phyloP scores from a whole-genome alignment of 1,140 invertebrate species.

The Portunus trituberculatus region DNA sequence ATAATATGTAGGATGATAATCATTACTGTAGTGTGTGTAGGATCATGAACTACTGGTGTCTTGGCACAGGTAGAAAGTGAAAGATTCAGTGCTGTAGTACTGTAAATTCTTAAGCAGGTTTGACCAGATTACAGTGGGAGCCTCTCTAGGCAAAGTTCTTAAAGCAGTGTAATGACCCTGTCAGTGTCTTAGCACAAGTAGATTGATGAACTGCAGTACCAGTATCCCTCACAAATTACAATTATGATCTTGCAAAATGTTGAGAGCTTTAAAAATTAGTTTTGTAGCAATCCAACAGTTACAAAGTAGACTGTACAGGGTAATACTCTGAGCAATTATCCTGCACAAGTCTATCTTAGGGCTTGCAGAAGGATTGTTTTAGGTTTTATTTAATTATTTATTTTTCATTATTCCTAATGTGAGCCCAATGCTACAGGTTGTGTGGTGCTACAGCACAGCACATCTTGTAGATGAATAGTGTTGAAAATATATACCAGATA shows the following conservation, averaged over 20 bases:
- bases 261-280: constrained; percentile 5
- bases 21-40: constrained; percentile 44
- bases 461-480: background rate
- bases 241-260: constrained; percentile 42
- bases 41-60: constrained; percentile 49
- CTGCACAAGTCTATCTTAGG: background rate
- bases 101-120: background rate
- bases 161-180: background rate
- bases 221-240: constrained; percentile 26
- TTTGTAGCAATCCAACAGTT: constrained; percentile 29
- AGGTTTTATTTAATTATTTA: background rate
- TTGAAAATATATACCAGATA: constrained; percentile 40
- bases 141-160: background rate
- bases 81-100: constrained; percentile 34
- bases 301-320: background rate
- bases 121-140: background rate
- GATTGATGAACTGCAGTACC: constrained; percentile 33
- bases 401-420: background rate
- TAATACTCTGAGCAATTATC: background rate
- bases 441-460: background rate
- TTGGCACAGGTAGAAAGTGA: constrained; percentile 35
- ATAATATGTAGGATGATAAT: constrained; percentile 40
- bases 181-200: constrained; percentile 45
- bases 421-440: background rate
- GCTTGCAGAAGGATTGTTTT: background rate